Base-by-base conservation (phyloP, 2,113 vertebrate genomes). In the Thomomys bottae region DNA sequence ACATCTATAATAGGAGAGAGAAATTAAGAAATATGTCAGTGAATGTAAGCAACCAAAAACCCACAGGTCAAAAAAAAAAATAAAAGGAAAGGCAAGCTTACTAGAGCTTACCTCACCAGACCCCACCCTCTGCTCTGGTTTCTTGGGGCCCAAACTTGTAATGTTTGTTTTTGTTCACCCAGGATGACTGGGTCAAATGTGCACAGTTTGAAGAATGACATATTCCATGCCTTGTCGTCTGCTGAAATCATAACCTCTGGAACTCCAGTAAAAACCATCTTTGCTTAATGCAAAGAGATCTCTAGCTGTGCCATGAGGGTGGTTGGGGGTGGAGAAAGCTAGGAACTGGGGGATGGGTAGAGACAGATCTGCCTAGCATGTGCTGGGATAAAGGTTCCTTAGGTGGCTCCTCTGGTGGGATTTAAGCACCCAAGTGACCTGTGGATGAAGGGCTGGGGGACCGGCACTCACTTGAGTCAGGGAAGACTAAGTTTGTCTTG, bases 41-140 rank as follows among this genome's bases (percentile, higher is more conserved):
- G 81, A 71, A 81, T 59, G 61, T 21, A 82, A 87, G 72, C 87
- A 66, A 67, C 71, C 11, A 40, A 84, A 94, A 85, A 45, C 88
- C 38, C 1, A 3, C 20, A 40, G 57, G 57, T 36, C 12, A 61
- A 24, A n/a, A 67, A 59, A 82, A 45, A n/a, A n/a, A n/a, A n/a
- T n/a, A n/a, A n/a, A n/a, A n/a, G n/a, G n/a, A n/a, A 63, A 88
- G 49, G 67, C 8, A 15, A 70, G 78, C 73, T 73, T 15, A 7
- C 70, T 49, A 73, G 34, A 54, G 40, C 34, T 80, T 54, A 21
- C 36, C n/a, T 82, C 61, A 40, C 73, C 2, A 0, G 2, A 8
- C 85, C 26, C 79, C 76, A 24, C 76, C 34, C 40, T 11, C 42
- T 30, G 8, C 40, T 26, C 42, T 24, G 90, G 68, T 87, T 95